Percentiles rank a stretch among this genome's conserved stretches.
These are phyloP conservation scores for Pachymerium ferrugineum DNA, from an alignment of 2,888 invertebrate species.

Conservation along the genomic window DNA sequence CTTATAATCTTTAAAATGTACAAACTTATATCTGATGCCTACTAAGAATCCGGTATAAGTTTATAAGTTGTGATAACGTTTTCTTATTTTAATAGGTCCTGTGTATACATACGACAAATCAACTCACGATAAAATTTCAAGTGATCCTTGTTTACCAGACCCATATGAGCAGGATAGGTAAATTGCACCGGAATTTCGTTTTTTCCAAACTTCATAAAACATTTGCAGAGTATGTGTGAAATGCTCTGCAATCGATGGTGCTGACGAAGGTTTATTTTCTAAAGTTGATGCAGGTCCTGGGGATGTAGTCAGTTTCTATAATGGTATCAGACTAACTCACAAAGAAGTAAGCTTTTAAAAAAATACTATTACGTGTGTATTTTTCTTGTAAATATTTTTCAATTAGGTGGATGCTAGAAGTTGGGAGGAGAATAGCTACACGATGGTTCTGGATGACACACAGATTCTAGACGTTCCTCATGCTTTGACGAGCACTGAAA, in stretches of 20 bases:
- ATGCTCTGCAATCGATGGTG: slow-evolving; percentile 23
- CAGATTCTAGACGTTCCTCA: slow-evolving; percentile 31
- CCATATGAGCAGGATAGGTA: slow-evolving; percentile 34
- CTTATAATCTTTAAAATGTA: too few species aligned
- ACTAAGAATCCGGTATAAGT: too few species aligned
- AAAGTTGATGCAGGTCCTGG: slow-evolving; percentile 30
- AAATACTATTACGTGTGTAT: background rate
- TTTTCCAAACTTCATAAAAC: too few species aligned
- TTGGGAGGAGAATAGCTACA: slow-evolving; percentile 28
- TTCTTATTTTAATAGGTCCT: slow-evolving; percentile 28
- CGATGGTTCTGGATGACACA: slow-evolving; percentile 18
- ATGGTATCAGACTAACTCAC: slow-evolving; percentile 35
- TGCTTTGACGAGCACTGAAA: background rate
- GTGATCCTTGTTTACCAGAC: slow-evolving; percentile 32
- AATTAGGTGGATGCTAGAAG: slow-evolving; percentile 28
- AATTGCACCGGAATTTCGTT: background rate
- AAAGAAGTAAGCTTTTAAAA: background rate
- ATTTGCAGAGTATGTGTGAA: slow-evolving; percentile 30
- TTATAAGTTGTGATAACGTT: too few species aligned
- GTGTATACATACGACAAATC: slow-evolving; percentile 27
- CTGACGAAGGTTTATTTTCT: slow-evolving; percentile 34
- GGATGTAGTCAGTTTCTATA: slow-evolving; percentile 33
- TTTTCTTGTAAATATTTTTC: background rate
- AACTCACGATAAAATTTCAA: slow-evolving; percentile 29
- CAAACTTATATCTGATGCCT: background rate